phyloP scores from a whole-genome alignment of 2,113 vertebrate species.

The Ailurus styani region DNA sequence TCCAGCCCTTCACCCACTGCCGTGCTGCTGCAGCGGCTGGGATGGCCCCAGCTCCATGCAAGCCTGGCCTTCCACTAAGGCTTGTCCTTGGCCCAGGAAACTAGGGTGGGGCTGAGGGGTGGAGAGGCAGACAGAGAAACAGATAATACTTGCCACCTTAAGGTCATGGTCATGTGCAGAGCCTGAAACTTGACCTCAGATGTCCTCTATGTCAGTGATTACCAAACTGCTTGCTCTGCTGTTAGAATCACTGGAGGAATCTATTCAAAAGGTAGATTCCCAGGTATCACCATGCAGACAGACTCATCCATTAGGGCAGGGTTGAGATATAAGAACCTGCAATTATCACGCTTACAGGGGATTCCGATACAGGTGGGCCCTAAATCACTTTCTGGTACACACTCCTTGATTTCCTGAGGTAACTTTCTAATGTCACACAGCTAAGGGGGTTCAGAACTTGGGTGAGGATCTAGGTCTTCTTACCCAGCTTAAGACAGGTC shows the following conservation, averaged over 20 bases:
- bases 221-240: background rate
- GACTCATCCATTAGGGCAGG: background rate
- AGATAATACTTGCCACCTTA: background rate
- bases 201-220: background rate
- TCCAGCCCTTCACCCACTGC: background rate
- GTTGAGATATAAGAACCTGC: background rate
- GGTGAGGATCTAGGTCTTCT: background rate
- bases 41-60: background rate
- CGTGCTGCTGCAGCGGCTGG: accelerated
- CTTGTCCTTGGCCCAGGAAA: background rate
- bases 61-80: accelerated
- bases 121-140: background rate
- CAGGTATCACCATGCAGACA: background rate
- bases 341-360: background rate
- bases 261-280: background rate
- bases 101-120: too few species aligned
- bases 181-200: background rate
- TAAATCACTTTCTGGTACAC: background rate
- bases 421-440: background rate
- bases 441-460: background rate
- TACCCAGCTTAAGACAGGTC: background rate
- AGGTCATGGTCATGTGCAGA: background rate
- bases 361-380: background rate
- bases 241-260: background rate
- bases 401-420: background rate